Conservation (phyloP, 2,797 vertebrate genomes). For the Acestrorhynchus altus region DNA sequence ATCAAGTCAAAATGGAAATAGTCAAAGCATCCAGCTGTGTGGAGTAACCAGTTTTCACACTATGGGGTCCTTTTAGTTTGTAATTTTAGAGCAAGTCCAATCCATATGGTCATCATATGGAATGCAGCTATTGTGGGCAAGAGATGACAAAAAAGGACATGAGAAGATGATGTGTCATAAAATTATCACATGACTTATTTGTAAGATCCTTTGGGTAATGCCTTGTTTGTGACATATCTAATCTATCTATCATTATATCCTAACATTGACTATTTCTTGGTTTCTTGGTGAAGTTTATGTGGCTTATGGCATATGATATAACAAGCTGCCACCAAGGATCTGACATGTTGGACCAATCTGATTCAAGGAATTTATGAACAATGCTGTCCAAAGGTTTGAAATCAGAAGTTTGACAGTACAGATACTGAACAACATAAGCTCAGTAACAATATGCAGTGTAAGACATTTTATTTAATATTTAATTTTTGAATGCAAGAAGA, state of each 20-base stretch:
- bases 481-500: too few species aligned
- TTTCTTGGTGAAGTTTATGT: not conserved
- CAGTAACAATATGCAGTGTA: too few species aligned
- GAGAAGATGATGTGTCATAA: not conserved
- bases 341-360: not conserved
- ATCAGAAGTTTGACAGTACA: too few species aligned
- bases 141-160: not conserved
- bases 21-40: not conserved
- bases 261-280: not conserved
- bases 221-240: not conserved
- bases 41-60: not conserved
- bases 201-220: not conserved
- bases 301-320: not conserved
- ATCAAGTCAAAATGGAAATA: slow-evolving; percentile 33
- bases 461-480: too few species aligned
- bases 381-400: too few species aligned
- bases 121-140: not conserved
- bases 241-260: too few species aligned
- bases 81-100: too few species aligned
- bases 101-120: not conserved
- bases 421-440: too few species aligned
- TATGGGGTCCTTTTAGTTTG: not conserved
- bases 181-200: not conserved
- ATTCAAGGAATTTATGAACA: not conserved
- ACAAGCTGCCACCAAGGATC: not conserved